Evolutionary conservation across 2,797 vertebrate genomes (phyloP), one percentile per base, ranked within the genome.

Genomic region (Paguma larvata): DNA sequence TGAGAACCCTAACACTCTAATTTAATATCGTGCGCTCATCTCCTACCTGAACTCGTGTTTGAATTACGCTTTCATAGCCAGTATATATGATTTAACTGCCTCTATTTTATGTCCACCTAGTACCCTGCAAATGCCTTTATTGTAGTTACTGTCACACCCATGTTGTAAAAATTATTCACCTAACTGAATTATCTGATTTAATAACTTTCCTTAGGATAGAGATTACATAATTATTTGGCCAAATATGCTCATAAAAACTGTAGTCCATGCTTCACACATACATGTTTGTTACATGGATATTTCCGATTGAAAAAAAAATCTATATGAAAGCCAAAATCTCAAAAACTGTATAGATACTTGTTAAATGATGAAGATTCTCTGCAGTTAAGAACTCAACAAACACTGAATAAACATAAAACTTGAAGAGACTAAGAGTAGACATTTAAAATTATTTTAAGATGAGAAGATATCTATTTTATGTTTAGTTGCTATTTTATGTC

Each of bases 331-430:
- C 5, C 72, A 85, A 68, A 34, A 73, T 79, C 91, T 46, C 30
- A 7, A 80, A 48, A 93, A 77, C 25, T n/a, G 12, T 73, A 32
- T 15, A 53, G 23, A 62, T 85, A 72, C 19, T 91, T 56, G 15
- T 25, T 84, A 94, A 93, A 38, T 65, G 38, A 68, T 91, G 21
- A 75, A 87, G 34, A 1, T 3, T 56, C 48, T 25, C 6, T 84
- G 38, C 30, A 86, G 34, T 85, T 95, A 70, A 85, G 2, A 97
- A 65, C 19, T 62, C 79, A 70, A 77, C 18, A 95, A 73, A 94
- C 1, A 34, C 8, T 53, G 11, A 13, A 8, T 34, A 77, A 70
- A 91, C 10, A 51, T 25, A 85, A 15, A 38, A 32, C 27, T 93
- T 63, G 16, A n/a, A 30, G 2, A 56, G 5, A 94, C 25, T 80